Conservation (phyloP, 2,888 invertebrate genomes). For the Drosophila leonis region DNA sequence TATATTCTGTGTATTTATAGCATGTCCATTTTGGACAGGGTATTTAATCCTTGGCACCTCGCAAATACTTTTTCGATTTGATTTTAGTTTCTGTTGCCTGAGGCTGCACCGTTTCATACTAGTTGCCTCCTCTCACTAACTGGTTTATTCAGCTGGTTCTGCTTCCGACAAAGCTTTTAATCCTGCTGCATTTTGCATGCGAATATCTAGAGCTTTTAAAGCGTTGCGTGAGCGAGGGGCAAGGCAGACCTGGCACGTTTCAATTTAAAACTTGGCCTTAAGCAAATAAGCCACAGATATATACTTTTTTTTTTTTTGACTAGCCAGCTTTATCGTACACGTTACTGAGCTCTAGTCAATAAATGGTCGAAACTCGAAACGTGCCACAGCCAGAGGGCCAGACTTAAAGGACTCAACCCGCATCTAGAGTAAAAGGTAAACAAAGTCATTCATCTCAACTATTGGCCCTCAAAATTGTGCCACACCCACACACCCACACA, state of each 20-base stretch:
- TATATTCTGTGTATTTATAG: background rate
- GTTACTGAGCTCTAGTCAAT: slow-evolving; percentile 38
- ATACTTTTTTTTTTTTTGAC: background rate
- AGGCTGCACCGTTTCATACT: background rate
- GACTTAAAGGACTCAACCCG: background rate
- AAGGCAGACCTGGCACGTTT: slow-evolving; percentile 49
- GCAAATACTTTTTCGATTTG: slow-evolving; percentile 5
- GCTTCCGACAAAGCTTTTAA: slow-evolving; percentile 54
- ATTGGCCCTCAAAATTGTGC: slow-evolving; percentile 24
- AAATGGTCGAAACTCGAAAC: slow-evolving; percentile 35
- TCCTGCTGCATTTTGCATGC: slow-evolving; percentile 60
- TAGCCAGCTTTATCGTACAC: background rate
- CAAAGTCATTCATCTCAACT: slow-evolving; percentile 72
- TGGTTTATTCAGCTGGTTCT: slow-evolving; percentile 21
- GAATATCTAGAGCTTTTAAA: slow-evolving; percentile 31
- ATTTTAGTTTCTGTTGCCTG: background rate
- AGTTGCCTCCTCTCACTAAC: background rate
- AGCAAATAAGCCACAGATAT: slow-evolving; percentile 65
- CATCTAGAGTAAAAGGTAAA: slow-evolving; percentile 47
- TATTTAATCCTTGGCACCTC: background rate
- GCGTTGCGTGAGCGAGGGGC: background rate
- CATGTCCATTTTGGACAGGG: slow-evolving; percentile 1
- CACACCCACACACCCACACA: background rate
- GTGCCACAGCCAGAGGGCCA: slow-evolving; percentile 46
- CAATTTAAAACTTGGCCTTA: slow-evolving; percentile 67